Evolutionary conservation across 2,888 invertebrate species (phyloP).

Genomic region (Sminthurinus aureus): DNA sequence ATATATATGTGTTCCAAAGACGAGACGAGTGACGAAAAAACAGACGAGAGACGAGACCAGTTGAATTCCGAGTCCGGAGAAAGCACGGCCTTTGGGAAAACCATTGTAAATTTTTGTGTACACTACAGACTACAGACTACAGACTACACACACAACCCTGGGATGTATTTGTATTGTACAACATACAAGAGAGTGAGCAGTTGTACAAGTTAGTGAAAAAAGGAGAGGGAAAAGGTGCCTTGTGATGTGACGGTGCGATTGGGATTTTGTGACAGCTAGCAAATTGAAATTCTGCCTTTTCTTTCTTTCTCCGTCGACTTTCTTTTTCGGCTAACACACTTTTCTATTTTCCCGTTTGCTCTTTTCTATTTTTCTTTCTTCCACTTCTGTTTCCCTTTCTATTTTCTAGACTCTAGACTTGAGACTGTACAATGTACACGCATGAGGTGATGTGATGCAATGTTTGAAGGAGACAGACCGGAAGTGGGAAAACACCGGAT

Average conservation of each 20-base stretch:
- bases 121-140: too few species aligned
- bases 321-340: not conserved
- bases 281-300: constrained; percentile 21
- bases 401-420: not conserved
- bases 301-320: not conserved
- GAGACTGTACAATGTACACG: not conserved
- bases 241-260: not conserved
- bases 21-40: too few species aligned
- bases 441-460: too few species aligned
- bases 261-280: constrained; percentile 17
- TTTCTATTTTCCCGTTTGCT: too few species aligned
- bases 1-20: too few species aligned
- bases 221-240: not conserved
- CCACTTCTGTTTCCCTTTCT: not conserved
- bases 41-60: too few species aligned
- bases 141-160: too few species aligned
- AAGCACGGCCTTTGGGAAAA: not conserved
- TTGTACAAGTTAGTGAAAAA: not conserved
- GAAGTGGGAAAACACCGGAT: too few species aligned
- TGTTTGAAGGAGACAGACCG: too few species aligned
- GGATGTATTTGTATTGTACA: not conserved
- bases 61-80: too few species aligned
- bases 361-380: not conserved
- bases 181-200: not conserved
- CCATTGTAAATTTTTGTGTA: not conserved